phyloP scores from a whole-genome alignment of 2,113 vertebrate species.

The Vulpes vulpes region DNA sequence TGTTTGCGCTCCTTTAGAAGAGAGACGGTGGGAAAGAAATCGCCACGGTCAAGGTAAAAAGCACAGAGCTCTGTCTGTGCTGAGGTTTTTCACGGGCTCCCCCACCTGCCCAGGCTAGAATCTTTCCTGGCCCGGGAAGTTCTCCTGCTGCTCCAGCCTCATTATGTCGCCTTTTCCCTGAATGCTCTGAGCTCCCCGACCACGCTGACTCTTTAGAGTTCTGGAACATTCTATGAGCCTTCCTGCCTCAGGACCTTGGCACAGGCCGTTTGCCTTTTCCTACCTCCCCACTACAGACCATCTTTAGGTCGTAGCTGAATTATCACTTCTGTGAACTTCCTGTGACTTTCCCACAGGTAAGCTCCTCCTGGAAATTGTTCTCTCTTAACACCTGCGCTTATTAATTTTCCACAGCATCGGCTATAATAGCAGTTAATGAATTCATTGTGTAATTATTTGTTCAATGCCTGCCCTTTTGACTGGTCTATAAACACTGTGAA shows the following conservation, averaged over 20 bases:
- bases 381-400: not conserved
- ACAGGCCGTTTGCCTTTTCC: not conserved
- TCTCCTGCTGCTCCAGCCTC: not conserved
- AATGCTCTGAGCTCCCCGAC: not conserved
- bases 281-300: not conserved
- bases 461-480: not conserved
- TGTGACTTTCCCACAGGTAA: not conserved
- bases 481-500: not conserved
- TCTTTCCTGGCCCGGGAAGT: not conserved
- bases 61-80: not conserved
- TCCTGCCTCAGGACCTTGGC: slow-evolving; percentile 6
- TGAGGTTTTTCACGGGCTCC: not conserved
- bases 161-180: not conserved
- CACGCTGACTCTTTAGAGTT: not conserved
- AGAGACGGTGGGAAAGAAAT: not conserved
- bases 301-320: not conserved
- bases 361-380: not conserved
- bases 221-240: not conserved
- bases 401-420: not conserved
- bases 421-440: not conserved
- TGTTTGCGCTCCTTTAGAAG: not conserved
- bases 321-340: not conserved
- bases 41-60: not conserved
- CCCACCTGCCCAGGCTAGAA: not conserved
- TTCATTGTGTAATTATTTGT: not conserved